These are phyloP conservation scores for Notospermus geniculatus DNA, from an alignment of 1,140 invertebrate species.

Conservation along the genomic window DNA sequence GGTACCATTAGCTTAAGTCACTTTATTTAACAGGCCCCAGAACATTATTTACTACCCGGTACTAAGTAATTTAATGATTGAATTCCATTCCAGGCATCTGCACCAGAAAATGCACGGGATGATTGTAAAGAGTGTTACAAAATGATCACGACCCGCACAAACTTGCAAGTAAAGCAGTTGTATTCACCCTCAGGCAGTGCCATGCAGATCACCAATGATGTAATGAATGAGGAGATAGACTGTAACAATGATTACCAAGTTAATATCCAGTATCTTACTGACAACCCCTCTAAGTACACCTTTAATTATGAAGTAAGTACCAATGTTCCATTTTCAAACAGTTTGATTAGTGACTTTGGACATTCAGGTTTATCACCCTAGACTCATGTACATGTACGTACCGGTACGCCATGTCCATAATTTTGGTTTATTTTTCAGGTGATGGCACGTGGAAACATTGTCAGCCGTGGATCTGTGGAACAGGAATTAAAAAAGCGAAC, in stretches of 20 bases:
- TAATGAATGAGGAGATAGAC: slow-evolving; percentile 19
- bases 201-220: slow-evolving; percentile 40
- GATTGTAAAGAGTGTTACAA: background rate
- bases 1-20: too few relatives aligned
- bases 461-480: slow-evolving; percentile 62
- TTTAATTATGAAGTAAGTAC: slow-evolving; percentile 43
- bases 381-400: background rate
- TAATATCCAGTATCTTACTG: slow-evolving; percentile 43
- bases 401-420: background rate
- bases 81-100: background rate
- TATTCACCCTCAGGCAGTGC: slow-evolving; percentile 51
- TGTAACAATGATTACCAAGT: slow-evolving; percentile 36
- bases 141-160: background rate
- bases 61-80: too few relatives aligned
- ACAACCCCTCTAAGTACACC: slow-evolving; percentile 27
- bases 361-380: background rate
- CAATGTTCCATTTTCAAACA: background rate
- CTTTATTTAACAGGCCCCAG: too few relatives aligned
- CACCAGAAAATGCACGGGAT: background rate
- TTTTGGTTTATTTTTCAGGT: slow-evolving; percentile 72
- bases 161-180: slow-evolving; percentile 33
- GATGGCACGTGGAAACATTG: slow-evolving; percentile 81
- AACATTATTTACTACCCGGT: too few relatives aligned
- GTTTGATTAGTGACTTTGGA: background rate
- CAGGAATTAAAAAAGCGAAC: slow-evolving; percentile 16